Conservation (phyloP, 2,113 vertebrate species). For the Stictonetta naevosa region DNA sequence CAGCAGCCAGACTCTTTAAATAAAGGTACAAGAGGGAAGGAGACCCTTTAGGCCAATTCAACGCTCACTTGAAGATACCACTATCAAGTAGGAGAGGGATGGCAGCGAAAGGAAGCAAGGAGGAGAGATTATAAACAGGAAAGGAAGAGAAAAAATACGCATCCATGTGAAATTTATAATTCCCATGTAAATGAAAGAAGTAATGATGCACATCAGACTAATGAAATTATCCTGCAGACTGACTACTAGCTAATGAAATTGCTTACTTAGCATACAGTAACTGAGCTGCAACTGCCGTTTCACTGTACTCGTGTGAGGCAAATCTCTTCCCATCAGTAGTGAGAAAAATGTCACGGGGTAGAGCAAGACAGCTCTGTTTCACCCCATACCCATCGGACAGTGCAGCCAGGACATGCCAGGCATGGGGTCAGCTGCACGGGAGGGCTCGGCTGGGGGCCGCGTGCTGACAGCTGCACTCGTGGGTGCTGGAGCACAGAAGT, state of each 20-base stretch:
- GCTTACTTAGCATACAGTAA: slow-evolving; percentile 26
- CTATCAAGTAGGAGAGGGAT: not conserved
- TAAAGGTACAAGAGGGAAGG: not conserved
- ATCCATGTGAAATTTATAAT: not conserved
- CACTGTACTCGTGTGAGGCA: not conserved
- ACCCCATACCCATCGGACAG: rapidly evolving
- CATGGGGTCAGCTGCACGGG: rapidly evolving
- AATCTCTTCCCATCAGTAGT: not conserved
- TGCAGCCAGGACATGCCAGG: not conserved
- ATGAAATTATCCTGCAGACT: slow-evolving; percentile 22
- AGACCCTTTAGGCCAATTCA: not conserved
- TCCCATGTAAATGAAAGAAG: slow-evolving; percentile 7
- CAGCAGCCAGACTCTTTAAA: not conserved
- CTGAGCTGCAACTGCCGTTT: not conserved
- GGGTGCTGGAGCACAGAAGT: not conserved
- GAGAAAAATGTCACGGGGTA: not conserved
- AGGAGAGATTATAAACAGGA: not conserved
- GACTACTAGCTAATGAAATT: slow-evolving; percentile 48
- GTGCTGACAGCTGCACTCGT: not conserved
- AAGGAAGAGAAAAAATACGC: not conserved
- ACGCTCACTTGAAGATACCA: not conserved
- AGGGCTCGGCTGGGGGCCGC: not conserved
- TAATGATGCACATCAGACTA: not conserved
- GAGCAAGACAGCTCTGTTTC: not conserved
- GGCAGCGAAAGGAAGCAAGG: not conserved